These are phyloP conservation scores for Jordanella pulchra DNA, from an alignment of 2,797 vertebrate species.

Conservation along the genomic window DNA sequence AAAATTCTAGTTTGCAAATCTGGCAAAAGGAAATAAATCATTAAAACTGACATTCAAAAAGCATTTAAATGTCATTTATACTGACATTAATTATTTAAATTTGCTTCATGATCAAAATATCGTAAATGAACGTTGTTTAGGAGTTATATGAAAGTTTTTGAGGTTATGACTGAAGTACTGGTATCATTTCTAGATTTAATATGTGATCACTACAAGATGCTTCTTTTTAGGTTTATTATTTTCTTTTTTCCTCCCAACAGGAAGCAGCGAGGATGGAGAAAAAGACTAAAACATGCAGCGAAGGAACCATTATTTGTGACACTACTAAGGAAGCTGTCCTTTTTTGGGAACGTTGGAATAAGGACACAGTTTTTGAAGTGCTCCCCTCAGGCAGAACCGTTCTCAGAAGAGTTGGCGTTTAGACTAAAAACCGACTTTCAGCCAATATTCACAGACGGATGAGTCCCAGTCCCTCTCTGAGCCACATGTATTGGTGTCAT, in stretches of 20 bases:
- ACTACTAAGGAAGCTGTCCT: constrained; percentile 14
- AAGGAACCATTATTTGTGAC: constrained; percentile 24
- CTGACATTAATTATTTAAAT: too few species aligned
- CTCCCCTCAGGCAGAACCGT: constrained; percentile 72
- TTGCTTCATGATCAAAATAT: too few species aligned
- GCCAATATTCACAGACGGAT: constrained; percentile 30
- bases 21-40: too few species aligned
- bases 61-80: too few species aligned
- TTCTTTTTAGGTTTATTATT: background rate
- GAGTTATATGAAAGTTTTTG: background rate
- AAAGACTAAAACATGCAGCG: constrained; percentile 83
- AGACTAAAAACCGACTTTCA: constrained; percentile 47
- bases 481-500: constrained; percentile 48
- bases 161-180: background rate
- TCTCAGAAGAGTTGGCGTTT: constrained; percentile 37
- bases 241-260: constrained; percentile 66
- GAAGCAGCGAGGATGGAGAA: constrained; percentile 98
- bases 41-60: too few species aligned
- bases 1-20: too few species aligned
- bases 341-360: constrained; percentile 25
- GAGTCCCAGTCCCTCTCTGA: constrained; percentile 31
- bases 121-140: too few species aligned
- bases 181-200: background rate
- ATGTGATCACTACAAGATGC: background rate
- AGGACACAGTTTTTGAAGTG: constrained; percentile 42